Base-by-base conservation (phyloP, 2,888 invertebrate species). In the Perizoma flavofasciatum region DNA sequence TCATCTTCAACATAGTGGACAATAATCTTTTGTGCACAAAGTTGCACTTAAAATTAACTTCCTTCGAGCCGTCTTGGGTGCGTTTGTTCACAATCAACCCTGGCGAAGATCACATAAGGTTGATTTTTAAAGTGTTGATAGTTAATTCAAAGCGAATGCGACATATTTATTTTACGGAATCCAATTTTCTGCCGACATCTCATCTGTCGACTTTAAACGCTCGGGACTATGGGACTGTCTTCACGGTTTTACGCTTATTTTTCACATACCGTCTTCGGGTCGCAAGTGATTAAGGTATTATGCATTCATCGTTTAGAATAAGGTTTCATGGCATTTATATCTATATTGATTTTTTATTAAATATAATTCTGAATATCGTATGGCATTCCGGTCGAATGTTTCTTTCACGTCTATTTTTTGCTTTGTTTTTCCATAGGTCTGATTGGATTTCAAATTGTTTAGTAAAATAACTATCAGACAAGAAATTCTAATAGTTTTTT, bases 181-280 rank as follows among this genome's bases (percentile, higher is more conserved):
- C 92, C 92, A 91, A 92, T 92, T 92, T 92, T 91, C 90, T 90
- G 90, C 90, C 86, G 92, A 90, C 92, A 88, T 89, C 84, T 90
- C 89, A 89, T 87, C 90, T 91, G 92, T 92, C 91, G 88, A 82
- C 91, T 92, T 91, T 90, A 89, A 89, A 79, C 87, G 86, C 79
- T 85, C 78, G 80, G 81, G 81, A 81, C 85, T 85, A 84, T 87
- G 78, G 79, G 78, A 81, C 78, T 85, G 89, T 89, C 90, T 82
- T 74, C 83, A 83, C 75, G 79, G 88, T 87, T 90, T 89, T 86
- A 89, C 86, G 86, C 83, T 87, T 82, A 85, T 82, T 83, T 77
- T 79, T 86, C 73, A 74, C 72, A 71, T 76, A 78, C 78, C 80
- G 77, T 78, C 79, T 79, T 81, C 76, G 76, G 74, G 74, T 70